A percentile compares a stretch with the other conserved stretches of the same genome.
These are phyloP conservation scores for Scomber colias DNA, from an alignment of 2,113 vertebrate genomes.

Conservation along the genomic window DNA sequence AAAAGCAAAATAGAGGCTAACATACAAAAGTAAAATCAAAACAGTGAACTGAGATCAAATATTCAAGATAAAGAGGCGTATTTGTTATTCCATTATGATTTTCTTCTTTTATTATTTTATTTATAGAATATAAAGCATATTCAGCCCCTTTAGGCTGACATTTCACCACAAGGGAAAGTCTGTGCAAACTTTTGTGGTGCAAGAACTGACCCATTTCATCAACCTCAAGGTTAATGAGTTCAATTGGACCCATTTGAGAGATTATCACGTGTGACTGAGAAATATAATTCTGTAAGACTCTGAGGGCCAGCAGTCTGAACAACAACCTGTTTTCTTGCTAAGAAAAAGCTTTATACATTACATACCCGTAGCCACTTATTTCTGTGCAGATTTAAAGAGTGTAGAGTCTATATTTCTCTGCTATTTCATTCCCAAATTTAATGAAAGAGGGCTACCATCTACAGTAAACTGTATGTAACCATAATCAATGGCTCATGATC, in stretches of 20 bases:
- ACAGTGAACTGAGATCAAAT: not conserved
- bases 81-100: not conserved
- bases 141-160: not conserved
- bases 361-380: not conserved
- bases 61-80: not conserved
- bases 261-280: constrained; percentile 72
- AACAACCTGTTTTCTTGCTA: constrained; percentile 52
- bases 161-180: constrained; percentile 30
- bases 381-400: not conserved
- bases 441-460: not conserved
- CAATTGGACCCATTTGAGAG: constrained; percentile 65
- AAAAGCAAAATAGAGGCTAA: not conserved
- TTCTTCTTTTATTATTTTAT: not conserved
- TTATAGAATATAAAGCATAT: constrained; percentile 6
- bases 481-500: not conserved
- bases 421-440: constrained; percentile 5
- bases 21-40: not conserved
- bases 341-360: constrained; percentile 23
- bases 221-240: constrained; percentile 74
- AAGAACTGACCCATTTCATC: constrained; percentile 68
- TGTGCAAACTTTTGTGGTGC: constrained; percentile 48
- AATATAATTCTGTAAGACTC: constrained; percentile 75
- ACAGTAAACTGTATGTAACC: constrained; percentile 7
- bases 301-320: constrained; percentile 50
- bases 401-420: not conserved